Conservation (phyloP, 2,113 vertebrate genomes). For the Pseudopipra pipra region DNA sequence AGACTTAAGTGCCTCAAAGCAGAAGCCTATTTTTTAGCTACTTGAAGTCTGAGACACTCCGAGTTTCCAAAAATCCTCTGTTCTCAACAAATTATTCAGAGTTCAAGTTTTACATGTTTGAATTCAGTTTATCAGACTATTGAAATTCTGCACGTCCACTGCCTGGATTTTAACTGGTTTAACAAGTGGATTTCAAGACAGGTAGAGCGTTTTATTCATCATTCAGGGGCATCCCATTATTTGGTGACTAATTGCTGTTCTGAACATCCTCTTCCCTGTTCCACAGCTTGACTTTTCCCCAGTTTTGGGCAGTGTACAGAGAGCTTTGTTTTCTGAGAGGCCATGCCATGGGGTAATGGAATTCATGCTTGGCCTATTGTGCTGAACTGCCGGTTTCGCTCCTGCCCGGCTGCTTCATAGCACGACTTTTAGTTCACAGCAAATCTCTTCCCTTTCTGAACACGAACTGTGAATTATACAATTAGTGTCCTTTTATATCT, state of each 20-base stretch:
- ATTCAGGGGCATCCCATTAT: neutral
- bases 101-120: neutral
- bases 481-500: conserved; percentile 20
- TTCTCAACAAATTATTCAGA: neutral
- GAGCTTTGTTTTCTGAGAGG: neutral
- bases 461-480: conserved; percentile 19
- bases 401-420: neutral
- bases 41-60: neutral
- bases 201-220: neutral
- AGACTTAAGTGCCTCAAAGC: neutral
- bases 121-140: neutral
- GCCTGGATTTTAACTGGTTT: neutral
- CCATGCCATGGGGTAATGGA: neutral
- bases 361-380: conserved; percentile 2
- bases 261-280: neutral
- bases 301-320: neutral
- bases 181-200: neutral
- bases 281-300: neutral
- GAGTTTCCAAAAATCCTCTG: neutral
- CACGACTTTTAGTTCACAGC: neutral
- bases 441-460: neutral
- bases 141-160: neutral
- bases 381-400: neutral
- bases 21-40: neutral
- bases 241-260: neutral